Evolutionary conservation across 2,888 invertebrate genomes (phyloP).

Genomic region (Julus scanicus): DNA sequence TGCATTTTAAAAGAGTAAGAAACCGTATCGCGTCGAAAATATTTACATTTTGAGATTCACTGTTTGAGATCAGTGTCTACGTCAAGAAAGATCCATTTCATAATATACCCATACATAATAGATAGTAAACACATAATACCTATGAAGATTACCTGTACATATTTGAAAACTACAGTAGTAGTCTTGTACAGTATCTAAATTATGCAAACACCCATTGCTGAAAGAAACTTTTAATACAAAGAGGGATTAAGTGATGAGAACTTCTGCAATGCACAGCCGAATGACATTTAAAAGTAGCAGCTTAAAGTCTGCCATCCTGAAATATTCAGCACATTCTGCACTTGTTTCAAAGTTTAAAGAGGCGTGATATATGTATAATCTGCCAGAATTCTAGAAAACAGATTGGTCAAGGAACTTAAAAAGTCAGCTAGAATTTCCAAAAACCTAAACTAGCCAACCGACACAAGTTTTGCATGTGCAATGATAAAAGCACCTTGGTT

Average conservation of each 20-base stretch:
- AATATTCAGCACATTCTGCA: background rate
- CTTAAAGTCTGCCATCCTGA: background rate
- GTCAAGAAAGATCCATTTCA: too few species aligned
- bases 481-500: background rate
- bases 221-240: background rate
- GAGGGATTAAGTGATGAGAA: background rate
- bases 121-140: too few species aligned
- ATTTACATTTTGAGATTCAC: too few species aligned
- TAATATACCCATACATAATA: too few species aligned
- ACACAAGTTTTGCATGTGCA: background rate
- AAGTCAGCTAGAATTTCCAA: background rate
- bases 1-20: too few species aligned
- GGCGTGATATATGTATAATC: background rate
- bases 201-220: background rate
- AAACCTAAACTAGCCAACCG: background rate
- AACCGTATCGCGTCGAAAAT: too few species aligned
- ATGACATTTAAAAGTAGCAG: constrained; percentile 7
- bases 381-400: background rate
- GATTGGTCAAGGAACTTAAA: background rate
- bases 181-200: background rate
- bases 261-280: background rate
- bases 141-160: too few species aligned
- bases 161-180: too few species aligned
- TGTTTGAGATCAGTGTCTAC: too few species aligned
- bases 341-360: background rate